Evolutionary conservation across 2,113 vertebrate genomes (phyloP), one percentile per base, ranked within the genome.

Genomic region (Crotalus helleri): DNA sequence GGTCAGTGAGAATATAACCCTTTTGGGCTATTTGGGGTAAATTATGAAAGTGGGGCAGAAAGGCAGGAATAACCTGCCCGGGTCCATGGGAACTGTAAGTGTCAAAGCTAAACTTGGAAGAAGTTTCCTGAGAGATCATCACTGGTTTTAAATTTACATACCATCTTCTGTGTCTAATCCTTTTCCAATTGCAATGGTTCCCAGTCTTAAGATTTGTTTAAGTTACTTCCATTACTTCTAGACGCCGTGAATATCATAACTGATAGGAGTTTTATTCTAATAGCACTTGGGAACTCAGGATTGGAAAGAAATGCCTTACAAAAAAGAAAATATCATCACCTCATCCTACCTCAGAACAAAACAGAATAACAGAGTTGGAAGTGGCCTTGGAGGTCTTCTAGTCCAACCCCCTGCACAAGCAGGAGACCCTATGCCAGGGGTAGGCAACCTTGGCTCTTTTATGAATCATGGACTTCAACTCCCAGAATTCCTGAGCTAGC

Each of bases 1-100:
- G 53, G 59, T 87, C 61, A 90, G 92, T 12, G 23, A 92, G 92
- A 93, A 85, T 87, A 94, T 55, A 0, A 0, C 93, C 86, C 90
- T 91, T 54, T 51, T 86, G 64, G 64, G 19, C 3, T 89, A 3
- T 90, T 53, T 94, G 33, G 46, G 39, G 86, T 89, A 89, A 85
- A 89, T 86, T 92, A 21, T 86, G 88, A 46, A 92, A 59, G 12
- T 13, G 81, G 92, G 74, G 39, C 51, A 93, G 58, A 94, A 89
- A 39, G 61, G 33, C 58, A 91, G 26, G 46, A 88, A 51, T 26
- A 0, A 0, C 2, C 87, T 89, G 49, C 85, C 91, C 92, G 87
- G 90, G n/a, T 26, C 93, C 64, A 53, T 51, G 88, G 69, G 88
- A 51, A 61, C 85, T 11, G n/a, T 58, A 74, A 64, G 0, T 89